Base-by-base conservation (phyloP, 2,888 invertebrate species). In the Octodonta nipae region DNA sequence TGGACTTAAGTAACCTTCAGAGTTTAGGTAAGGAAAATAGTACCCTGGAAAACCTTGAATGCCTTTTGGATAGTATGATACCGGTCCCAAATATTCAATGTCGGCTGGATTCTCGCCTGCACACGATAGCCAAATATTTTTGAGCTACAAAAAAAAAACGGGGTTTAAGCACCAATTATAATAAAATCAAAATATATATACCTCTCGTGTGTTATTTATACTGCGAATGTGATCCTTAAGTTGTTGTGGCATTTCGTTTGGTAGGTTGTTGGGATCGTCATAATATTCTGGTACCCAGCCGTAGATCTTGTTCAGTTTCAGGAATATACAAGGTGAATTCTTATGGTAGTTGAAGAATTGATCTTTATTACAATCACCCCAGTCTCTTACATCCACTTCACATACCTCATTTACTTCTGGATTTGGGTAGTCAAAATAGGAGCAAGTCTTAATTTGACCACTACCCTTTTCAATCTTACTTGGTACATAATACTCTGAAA, bases 281-380 rank as follows among this genome's bases (percentile, higher is more conserved):
- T 83, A 91, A 52, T 73, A 83, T 16, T 79, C 71, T 0, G 93
- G 92, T 42, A 70, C 67, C 92, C 92, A 93, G 12, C 78, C 86
- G 50, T 76, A 91, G 52, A 92, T 91, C 72, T 85, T 89, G 66
- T 98, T 98, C 24, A 98, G 67, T 60, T 96, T 96, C 34, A 98
- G 69, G 56, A 95, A 82, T 41, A 96, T 72, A 63, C 98, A 98
- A 0, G 96, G 96, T 12, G 82, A 78, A 25, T 89, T 91, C 55
- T 80, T 79, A 57, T 86, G 82, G 62, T 87, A 96, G 37, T 87
- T 91, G 61, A 82, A 98, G 49, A 77, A 70, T 52, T 88, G 82
- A 43, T 83, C 83, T 46, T 77, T 76, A 7, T 78, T 79, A 61
- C 93, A 95, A 0, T 79, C 78, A 0, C 70, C 68, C 73, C 86